Percentiles rank a stretch among this genome's conserved stretches.
Conservation (phyloP, 2,113 vertebrate species). For the Sinocyclocheilus maitianheensis region DNA sequence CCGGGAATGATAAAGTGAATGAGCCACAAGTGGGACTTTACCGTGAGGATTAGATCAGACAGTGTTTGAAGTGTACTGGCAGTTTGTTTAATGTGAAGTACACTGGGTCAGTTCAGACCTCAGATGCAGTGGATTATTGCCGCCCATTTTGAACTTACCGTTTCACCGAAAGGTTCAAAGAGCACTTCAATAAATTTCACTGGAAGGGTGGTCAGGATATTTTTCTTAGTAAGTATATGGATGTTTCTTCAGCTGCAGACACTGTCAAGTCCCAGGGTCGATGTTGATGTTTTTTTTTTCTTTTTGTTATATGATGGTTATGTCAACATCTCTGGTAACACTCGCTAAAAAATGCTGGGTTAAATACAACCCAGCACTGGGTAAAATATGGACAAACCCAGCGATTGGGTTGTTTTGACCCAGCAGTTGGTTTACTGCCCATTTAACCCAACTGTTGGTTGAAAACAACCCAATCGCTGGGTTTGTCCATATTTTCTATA, state of each 20-base stretch:
- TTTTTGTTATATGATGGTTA: neutral
- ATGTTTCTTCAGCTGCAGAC: neutral
- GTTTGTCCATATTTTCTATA: too few relatives aligned
- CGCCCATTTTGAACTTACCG: slow-evolving; percentile 11
- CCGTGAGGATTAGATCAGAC: slow-evolving; percentile 32
- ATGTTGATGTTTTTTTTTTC: neutral
- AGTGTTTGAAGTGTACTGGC: slow-evolving; percentile 30
- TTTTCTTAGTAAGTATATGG: neutral
- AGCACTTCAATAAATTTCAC: slow-evolving; percentile 4
- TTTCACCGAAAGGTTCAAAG: neutral
- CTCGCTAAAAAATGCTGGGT: too few relatives aligned
- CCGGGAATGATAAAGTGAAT: slow-evolving; percentile 20
- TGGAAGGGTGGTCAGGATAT: neutral
- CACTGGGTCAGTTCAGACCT: slow-evolving; percentile 28
- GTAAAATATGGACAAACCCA: too few relatives aligned
- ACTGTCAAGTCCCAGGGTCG: too few relatives aligned
- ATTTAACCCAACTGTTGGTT: too few relatives aligned
- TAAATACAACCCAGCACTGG: too few relatives aligned
- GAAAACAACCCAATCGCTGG: too few relatives aligned
- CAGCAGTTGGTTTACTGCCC: too few relatives aligned
- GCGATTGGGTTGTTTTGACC: too few relatives aligned
- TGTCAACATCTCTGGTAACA: neutral
- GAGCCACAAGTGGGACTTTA: slow-evolving; percentile 23
- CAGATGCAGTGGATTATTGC: slow-evolving; percentile 20
- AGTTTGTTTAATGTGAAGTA: slow-evolving; percentile 16